A percentile compares a stretch with the other conserved stretches of the same genome.
Evolutionary conservation across 2,797 vertebrate genomes (phyloP).

Genomic region (Anolis apletophallus): DNA sequence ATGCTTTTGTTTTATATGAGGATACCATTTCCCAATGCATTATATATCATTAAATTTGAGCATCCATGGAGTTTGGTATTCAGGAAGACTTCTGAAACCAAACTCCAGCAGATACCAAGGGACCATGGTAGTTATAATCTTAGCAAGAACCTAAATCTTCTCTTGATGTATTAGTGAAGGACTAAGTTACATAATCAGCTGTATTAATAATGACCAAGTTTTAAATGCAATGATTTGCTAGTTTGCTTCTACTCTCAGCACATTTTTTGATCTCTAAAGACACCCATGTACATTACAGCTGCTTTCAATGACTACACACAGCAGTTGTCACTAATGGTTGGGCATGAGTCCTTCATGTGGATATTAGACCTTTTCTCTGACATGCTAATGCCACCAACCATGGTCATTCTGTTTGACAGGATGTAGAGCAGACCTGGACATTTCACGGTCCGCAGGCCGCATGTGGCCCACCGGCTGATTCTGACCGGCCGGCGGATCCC

Average conservation of each 20-base stretch:
- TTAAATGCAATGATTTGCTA: neutral
- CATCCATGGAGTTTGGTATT: no score
- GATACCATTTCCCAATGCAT: no score
- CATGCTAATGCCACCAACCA: neutral
- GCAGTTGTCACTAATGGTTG: neutral
- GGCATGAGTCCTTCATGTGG: neutral
- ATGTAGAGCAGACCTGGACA: no score
- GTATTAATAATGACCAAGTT: neutral
- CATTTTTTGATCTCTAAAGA: neutral
- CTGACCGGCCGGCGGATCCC: no score
- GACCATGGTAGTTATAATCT: constrained; percentile 29
- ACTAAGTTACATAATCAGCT: neutral
- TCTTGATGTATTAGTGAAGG: constrained; percentile 24
- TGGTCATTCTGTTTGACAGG: neutral
- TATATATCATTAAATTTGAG: no score
- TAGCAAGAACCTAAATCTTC: constrained; percentile 44
- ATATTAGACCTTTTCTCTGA: neutral
- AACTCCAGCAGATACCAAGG: no score
- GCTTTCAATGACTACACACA: neutral
- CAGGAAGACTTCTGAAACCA: no score
- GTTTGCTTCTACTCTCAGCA: neutral
- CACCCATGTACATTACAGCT: neutral
- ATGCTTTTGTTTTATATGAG: no score
- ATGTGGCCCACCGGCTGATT: no score
- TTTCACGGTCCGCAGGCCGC: no score